These are phyloP conservation scores for Plebejus melissa DNA, from an alignment of 2,888 invertebrate species.

Conservation along the genomic window DNA sequence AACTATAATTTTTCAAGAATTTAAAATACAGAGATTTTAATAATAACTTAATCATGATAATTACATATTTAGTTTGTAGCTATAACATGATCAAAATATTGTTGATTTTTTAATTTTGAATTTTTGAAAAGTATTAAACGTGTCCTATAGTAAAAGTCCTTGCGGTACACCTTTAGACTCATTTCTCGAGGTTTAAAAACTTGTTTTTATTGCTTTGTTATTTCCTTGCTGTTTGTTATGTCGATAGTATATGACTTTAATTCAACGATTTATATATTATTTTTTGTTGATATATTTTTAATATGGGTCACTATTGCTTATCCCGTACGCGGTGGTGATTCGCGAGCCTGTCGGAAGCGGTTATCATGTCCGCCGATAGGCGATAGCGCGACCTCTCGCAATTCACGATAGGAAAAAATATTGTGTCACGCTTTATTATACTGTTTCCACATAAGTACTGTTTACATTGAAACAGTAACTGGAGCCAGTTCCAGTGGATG, in stretches of 20 bases:
- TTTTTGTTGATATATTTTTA: background rate
- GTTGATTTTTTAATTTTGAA: background rate
- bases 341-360: constrained; percentile 24
- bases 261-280: background rate
- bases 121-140: background rate
- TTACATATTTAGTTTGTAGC: too few species aligned
- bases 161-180: background rate
- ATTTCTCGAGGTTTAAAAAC: background rate
- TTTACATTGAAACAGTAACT: background rate
- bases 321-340: constrained; percentile 13
- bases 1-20: too few species aligned
- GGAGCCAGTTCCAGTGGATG: too few species aligned
- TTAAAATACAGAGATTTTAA: too few species aligned
- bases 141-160: background rate
- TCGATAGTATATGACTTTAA: too few species aligned
- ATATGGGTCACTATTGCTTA: constrained; percentile 17
- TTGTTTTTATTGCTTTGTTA: too few species aligned
- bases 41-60: too few species aligned
- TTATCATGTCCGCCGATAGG: constrained; percentile 26
- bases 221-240: too few species aligned
- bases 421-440: background rate
- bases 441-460: background rate
- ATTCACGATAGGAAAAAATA: constrained; percentile 21
- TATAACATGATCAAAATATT: background rate
- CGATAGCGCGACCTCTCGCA: constrained; percentile 25